Conservation (phyloP, 2,797 vertebrate species). For the Garrulus glandarius region DNA sequence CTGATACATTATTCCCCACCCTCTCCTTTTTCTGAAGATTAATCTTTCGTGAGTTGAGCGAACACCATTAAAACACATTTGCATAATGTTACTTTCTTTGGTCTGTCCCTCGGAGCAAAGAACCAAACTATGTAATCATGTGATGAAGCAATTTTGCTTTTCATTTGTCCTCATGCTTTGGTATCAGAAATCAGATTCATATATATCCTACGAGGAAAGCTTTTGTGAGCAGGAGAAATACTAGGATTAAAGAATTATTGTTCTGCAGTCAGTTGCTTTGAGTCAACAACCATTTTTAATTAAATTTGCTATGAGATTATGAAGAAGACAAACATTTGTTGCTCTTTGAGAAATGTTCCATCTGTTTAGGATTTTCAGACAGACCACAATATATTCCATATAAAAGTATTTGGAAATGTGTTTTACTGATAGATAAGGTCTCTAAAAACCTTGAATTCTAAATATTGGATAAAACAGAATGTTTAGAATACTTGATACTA, state of each 20-base stretch:
- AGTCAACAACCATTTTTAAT: neutral
- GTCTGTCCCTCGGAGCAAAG: neutral
- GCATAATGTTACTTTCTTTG: neutral
- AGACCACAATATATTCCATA: neutral
- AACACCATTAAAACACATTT: constrained; percentile 83
- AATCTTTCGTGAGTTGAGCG: constrained; percentile 91
- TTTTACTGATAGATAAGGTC: neutral
- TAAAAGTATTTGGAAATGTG: neutral
- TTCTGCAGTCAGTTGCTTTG: neutral
- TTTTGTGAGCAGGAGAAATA: neutral
- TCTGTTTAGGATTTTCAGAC: neutral
- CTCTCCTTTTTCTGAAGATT: constrained; percentile 83
- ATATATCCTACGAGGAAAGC: accelerated
- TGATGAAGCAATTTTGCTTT: neutral
- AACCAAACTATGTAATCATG: neutral
- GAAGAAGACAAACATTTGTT: neutral
- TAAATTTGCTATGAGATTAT: neutral
- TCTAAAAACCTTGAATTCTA: neutral
- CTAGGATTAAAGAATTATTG: neutral
- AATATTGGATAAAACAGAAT: neutral
- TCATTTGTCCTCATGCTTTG: neutral
- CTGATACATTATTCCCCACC: constrained; percentile 78
- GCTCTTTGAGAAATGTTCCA: neutral
- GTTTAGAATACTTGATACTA: neutral
- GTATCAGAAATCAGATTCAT: neutral